Evolutionary conservation across 2,888 invertebrate species (phyloP).

Genomic region (Scotopteryx bipunctaria): DNA sequence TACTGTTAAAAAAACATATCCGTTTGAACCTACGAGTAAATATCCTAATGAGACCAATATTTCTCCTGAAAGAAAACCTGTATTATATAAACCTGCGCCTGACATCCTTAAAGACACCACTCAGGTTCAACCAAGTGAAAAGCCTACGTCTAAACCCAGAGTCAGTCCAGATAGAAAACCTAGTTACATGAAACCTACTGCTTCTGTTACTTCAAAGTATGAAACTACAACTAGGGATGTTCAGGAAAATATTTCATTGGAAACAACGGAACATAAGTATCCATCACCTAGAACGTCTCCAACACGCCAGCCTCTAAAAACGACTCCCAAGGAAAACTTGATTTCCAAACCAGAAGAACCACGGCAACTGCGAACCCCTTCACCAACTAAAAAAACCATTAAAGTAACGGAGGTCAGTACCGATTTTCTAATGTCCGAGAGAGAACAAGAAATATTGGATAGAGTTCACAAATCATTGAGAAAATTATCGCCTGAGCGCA

Average conservation of each 20-base stretch:
- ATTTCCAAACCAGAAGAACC: conserved; percentile 39
- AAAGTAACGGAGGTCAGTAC: conserved; percentile 45
- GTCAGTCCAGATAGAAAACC: conserved; percentile 44
- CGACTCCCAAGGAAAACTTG: conserved; percentile 22
- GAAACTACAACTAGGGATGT: conserved; percentile 36
- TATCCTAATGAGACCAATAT: not conserved
- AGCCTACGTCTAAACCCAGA: conserved; percentile 23
- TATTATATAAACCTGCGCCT: not conserved
- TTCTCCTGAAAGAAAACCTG: conserved; percentile 24
- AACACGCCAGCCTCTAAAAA: conserved; percentile 25
- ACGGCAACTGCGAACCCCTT: conserved; percentile 45
- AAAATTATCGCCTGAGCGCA: conserved; percentile 69
- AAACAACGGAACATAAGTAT: conserved; percentile 15
- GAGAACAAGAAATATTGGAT: conserved; percentile 68
- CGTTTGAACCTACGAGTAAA: conserved; percentile 4
- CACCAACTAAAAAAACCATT: conserved; percentile 48
- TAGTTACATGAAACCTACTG: conserved; percentile 36
- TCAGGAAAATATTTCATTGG: conserved; percentile 29
- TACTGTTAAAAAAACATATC: conserved; percentile 10
- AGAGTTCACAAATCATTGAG: conserved; percentile 68
- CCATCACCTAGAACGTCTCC: conserved; percentile 35
- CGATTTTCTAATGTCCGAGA: conserved; percentile 62
- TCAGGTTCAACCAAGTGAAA: conserved; percentile 24
- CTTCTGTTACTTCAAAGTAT: conserved; percentile 32
- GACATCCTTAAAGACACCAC: conserved; percentile 7